Evolutionary conservation across 2,888 invertebrate species (phyloP).

Genomic region (Apoderus coryli): DNA sequence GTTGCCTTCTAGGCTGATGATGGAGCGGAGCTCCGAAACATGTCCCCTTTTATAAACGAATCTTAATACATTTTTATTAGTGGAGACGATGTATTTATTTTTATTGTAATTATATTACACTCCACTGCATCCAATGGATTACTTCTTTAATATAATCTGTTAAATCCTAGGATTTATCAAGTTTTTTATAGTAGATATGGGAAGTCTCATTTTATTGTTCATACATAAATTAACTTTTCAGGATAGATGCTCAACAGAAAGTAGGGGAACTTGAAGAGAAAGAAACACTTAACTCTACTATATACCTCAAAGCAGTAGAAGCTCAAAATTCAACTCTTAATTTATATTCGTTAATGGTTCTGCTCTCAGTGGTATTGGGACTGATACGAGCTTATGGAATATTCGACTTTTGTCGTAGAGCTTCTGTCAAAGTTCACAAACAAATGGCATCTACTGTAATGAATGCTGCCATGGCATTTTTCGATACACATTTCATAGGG

Average conservation of each 20-base stretch:
- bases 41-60: too few relatives aligned
- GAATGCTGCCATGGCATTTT: constrained; percentile 23
- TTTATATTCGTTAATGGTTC: constrained; percentile 17
- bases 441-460: constrained; percentile 21
- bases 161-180: too few relatives aligned
- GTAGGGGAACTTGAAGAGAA: constrained; percentile 13
- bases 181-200: too few relatives aligned
- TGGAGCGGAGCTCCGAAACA: too few relatives aligned
- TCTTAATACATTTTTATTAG: too few relatives aligned
- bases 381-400: constrained; percentile 33
- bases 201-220: too few relatives aligned
- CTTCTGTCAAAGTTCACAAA: constrained; percentile 31
- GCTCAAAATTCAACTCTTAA: constrained; percentile 14
- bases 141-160: too few relatives aligned
- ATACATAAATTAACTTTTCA: constrained; percentile 12
- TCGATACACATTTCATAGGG: constrained; percentile 25
- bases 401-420: constrained; percentile 65
- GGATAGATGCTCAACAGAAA: constrained; percentile 18
- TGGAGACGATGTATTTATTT: too few relatives aligned
- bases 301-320: constrained; percentile 10
- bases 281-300: constrained; percentile 10
- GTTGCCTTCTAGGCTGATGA: too few relatives aligned
- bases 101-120: too few relatives aligned
- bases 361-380: constrained; percentile 11
- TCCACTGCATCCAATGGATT: too few relatives aligned